Conservation (phyloP, 2,113 vertebrate genomes). For the Sialia sialis region DNA sequence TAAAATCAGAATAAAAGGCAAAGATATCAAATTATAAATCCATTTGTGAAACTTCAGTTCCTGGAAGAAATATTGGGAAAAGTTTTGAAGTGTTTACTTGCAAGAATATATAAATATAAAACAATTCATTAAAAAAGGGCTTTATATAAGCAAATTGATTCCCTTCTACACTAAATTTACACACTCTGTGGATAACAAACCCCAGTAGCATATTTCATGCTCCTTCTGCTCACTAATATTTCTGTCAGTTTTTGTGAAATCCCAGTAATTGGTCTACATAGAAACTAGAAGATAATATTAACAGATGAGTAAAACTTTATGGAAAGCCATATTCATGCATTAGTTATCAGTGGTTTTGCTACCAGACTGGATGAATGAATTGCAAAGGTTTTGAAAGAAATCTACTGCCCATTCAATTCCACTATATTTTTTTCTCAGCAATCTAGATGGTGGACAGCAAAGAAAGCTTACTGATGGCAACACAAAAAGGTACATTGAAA, state of each 20-base stretch:
- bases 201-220: too few species aligned
- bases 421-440: neutral
- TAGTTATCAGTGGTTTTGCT: neutral
- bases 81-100: neutral
- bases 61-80: neutral
- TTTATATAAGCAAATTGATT: neutral
- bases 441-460: neutral
- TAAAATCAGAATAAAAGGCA: neutral
- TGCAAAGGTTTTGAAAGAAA: neutral
- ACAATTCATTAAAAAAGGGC: neutral
- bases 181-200: neutral
- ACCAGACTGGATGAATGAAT: neutral
- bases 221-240: neutral
- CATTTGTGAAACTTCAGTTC: neutral
- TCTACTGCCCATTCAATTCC: neutral
- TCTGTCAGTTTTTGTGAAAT: neutral
- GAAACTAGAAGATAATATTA: neutral
- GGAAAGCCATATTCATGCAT: neutral
- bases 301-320: neutral
- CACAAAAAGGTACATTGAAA: neutral
- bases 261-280: neutral
- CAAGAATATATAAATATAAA: neutral
- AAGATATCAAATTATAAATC: neutral
- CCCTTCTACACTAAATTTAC: neutral
- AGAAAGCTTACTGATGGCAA: neutral